These are phyloP conservation scores for Gadopsis bispinosus DNA, from an alignment of 2,797 vertebrate genomes.

Conservation along the genomic window DNA sequence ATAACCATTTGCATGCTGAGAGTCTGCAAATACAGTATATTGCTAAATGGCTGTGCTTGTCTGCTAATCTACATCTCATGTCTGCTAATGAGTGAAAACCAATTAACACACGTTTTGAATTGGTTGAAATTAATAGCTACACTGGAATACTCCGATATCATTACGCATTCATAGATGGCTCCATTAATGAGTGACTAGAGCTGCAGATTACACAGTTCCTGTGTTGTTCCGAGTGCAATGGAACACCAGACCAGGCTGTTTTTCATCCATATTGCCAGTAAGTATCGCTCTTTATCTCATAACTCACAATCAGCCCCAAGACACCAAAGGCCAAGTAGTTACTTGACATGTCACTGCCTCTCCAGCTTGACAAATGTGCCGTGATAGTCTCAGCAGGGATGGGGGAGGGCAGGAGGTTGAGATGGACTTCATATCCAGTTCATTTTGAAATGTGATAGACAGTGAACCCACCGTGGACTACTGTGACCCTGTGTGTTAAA, in stretches of 20 bases:
- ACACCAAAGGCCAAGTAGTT: constrained; percentile 73
- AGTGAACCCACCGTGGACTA: constrained; percentile 59
- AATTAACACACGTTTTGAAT: constrained; percentile 45
- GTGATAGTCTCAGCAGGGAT: constrained; percentile 63
- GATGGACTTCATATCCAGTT: constrained; percentile 75
- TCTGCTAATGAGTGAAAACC: constrained; percentile 48
- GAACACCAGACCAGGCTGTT: constrained; percentile 34
- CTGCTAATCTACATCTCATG: constrained; percentile 30
- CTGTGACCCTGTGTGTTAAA: constrained; percentile 68
- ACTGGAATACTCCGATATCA: constrained; percentile 28
- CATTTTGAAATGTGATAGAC: constrained; percentile 78
- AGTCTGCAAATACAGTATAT: not conserved
- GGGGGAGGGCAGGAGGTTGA: constrained; percentile 57
- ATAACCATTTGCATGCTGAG: not conserved
- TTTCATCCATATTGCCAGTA: constrained; percentile 47
- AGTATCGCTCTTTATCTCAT: constrained; percentile 74
- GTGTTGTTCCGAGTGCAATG: constrained; percentile 33
- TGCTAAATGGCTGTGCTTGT: constrained; percentile 15
- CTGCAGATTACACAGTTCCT: constrained; percentile 25
- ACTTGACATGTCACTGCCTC: constrained; percentile 70
- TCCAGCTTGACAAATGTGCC: constrained; percentile 71
- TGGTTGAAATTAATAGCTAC: constrained; percentile 33
- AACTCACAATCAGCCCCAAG: constrained; percentile 74
- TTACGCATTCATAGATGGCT: constrained; percentile 38
- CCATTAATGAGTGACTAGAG: constrained; percentile 30